These are phyloP conservation scores for Setophaga coronata DNA, from an alignment of 2,113 vertebrate species.

Conservation along the genomic window DNA sequence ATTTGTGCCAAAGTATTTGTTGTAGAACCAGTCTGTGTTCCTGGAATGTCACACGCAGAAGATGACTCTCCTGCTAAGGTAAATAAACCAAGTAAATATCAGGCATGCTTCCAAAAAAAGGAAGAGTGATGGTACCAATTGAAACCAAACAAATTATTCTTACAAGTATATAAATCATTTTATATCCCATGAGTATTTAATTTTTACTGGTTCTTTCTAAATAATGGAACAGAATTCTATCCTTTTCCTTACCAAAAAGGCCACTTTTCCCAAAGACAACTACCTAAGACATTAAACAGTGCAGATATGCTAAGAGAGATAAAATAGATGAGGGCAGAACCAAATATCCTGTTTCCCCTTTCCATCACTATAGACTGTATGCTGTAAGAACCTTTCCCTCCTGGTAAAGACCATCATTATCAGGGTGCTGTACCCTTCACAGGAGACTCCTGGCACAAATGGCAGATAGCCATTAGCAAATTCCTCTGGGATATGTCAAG, in stretches of 20 bases:
- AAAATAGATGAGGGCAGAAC: not conserved
- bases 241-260: not conserved
- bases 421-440: not conserved
- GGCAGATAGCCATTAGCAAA: not conserved
- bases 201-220: not conserved
- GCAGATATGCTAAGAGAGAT: not conserved
- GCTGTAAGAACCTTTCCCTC: not conserved
- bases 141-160: not conserved
- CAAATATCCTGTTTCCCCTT: not conserved
- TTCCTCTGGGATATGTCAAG: not conserved
- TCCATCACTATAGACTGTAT: not conserved
- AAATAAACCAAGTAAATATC: not conserved
- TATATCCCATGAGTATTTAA: not conserved
- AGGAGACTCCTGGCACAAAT: not conserved
- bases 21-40: slow-evolving; percentile 71
- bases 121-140: not conserved
- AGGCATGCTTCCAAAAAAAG: not conserved
- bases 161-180: not conserved
- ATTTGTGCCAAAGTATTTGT: slow-evolving; percentile 77
- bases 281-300: not conserved
- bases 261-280: not conserved
- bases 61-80: slow-evolving; percentile 45
- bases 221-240: not conserved
- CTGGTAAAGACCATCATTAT: not conserved
- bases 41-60: slow-evolving; percentile 55